Evolutionary conservation across 2,113 vertebrate species (phyloP), one percentile per base, ranked within the genome.

Genomic region (Coreoperca whiteheadi): DNA sequence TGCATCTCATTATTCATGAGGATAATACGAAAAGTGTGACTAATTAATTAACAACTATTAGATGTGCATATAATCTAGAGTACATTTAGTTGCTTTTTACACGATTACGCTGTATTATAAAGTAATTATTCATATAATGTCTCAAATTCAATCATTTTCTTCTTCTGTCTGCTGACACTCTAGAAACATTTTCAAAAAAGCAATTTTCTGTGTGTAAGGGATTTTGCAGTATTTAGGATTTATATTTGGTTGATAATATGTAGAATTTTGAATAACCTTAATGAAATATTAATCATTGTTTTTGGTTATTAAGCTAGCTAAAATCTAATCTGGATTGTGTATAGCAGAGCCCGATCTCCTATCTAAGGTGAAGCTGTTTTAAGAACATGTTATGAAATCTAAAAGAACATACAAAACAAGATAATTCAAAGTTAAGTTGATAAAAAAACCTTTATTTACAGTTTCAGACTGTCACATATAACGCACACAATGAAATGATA

Each of bases 381-480:
- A 53, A 74, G 8, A 39, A 41, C 3, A 57, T 20, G n/a, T 50
- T 14, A 21, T 48, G 10, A 25, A 21, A 61, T 37, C 0, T 32
- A 6, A 53, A 74, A 20, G 28, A 75, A 43, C 60, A 73, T 1
- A 46, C 15, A 56, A 65, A 84, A 53, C 34, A 56, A 4, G 9
- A 70, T 18, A 1, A 10, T 65, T 69, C 3, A 59, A 7, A 11
- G 43, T 72, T 37, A 7, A 11, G 43, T 72, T 37, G 34, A 56
- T 61, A 59, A 78, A 90, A 82, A 1, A 25, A 46, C 3, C 0
- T 92, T 90, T 93, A 92, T 92, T 92, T 92, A 91, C 88, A 90
- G 21, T 66, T 86, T 78, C 4, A 83, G 4, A 73, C 39, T 41
- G 28, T 30, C 5, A 64, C 1, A 7, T 30, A 60, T 67, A 73